Evolutionary conservation across 2,888 invertebrate species (phyloP), one percentile per base, ranked within the genome.

Genomic region (Yponomeuta plumbellus): DNA sequence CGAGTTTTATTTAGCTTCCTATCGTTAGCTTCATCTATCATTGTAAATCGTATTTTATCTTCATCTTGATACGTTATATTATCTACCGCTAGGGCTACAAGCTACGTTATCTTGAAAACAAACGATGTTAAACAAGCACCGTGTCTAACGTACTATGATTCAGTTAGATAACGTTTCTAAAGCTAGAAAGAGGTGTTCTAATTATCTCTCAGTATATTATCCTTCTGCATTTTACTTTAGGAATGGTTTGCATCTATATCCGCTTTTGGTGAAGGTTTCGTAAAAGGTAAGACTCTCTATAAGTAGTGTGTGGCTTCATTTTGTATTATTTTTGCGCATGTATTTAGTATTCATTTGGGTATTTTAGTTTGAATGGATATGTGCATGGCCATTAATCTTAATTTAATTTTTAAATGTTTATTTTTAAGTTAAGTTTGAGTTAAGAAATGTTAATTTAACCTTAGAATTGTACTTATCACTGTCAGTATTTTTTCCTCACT

Each of bases 241-340:
- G 76, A 74, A 70, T 75, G 70, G 61, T 70, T 76, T 80, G 74
- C 79, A 76, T 81, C 44, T 52, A 52, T 17, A 52, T 52, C 83
- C 77, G 81, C 80, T 82, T 77, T 70, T 80, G 89, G 89, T 90
- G 90, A 84, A 84, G 88, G 90, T 85, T 77, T 80, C 44, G 17
- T 52, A 67, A 56, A 76, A 90, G 88, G 89, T 88, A 88, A 90
- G 89, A 80, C 68, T 66, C 67, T 69, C 68, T 70, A 71, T 75
- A 71, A 73, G 72, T 79, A 76, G 76, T 67, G 68, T 75, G 73
- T 71, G 74, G 81, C 81, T 80, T 83, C 76, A 79, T 80, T 79
- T 67, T n/a, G 39, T 34, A 10, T 81, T 83, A 83, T 81, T 83
- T 80, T 73, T 63, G 63, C 57, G 81, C 82, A 80, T 80, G 73